Base-by-base conservation (phyloP, 1,140 invertebrate species). In the Paralvinella palmiformis region DNA sequence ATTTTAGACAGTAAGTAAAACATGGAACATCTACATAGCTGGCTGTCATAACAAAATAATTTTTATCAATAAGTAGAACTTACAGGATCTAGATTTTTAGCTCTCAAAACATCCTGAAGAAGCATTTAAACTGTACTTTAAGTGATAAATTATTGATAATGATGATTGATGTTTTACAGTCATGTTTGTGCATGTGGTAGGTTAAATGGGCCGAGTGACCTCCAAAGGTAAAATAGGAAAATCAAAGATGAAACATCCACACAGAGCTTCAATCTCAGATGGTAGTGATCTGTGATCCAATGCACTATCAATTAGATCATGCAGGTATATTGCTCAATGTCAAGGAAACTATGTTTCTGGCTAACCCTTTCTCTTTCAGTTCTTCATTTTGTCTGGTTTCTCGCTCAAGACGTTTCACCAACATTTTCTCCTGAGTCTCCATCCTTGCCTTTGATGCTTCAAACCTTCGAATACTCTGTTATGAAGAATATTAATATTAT, bases 371-470 rank as follows among this genome's bases (percentile, higher is more conserved):
- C 15, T 10, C 15, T 15, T 66, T 67, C 5, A 76, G 65, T 37
- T 71, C 67, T 32, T 74, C 69, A 62, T 77, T 78, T 24, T 70
- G 53, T 61, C 72, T 74, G 1, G 73, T 63, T 64, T 78, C 69
- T 37, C 72, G 69, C 29, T 71, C 50, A 29, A 76, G 52, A 32
- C 74, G 71, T 10, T 64, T 59, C 41, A 31, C 68, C 6, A 77
- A 58, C 10, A 61, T 55, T 36, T 67, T 69, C 53, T 78, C 73
- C 50, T 77, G 70, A 33, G 65, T 70, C 61, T 76, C 75, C 33
- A 76, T 55, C 56, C 72, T 74, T 1, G 69, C 70, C 62, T 69
- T 72, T 33, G 74, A 72, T 24, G 69, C 67, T 58, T 78, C 76
- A 70, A 68, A 75, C 31, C 68, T 68, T 10, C 68, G 55, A 32